Conservation (phyloP, 53 echinoderm and acorn worm species). For the Mesocentrotus franciscanus region DNA sequence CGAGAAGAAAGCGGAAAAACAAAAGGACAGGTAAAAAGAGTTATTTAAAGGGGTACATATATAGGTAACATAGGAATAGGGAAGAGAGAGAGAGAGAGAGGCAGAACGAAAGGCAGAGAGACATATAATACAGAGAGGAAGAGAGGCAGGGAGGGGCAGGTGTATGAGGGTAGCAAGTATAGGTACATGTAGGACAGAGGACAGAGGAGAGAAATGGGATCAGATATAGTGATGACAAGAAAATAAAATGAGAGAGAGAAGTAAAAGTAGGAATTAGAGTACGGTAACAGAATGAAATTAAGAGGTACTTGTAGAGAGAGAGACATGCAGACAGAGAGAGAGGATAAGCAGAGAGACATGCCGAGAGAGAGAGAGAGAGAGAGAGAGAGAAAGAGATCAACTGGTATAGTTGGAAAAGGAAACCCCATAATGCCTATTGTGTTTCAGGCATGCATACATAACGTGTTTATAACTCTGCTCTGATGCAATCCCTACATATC, state of each 20-base stretch:
- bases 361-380: background rate
- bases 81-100: constrained; percentile 15
- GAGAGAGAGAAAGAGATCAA: background rate
- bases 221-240: no score
- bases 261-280: no score
- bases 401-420: background rate
- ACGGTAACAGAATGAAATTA: no score
- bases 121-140: no score
- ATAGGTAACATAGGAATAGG: background rate
- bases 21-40: background rate
- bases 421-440: background rate
- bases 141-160: background rate
- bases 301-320: background rate
- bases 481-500: no score
- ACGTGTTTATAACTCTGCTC: no score
- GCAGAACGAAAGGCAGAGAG: background rate
- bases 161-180: no score
- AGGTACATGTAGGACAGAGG: no score
- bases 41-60: background rate
- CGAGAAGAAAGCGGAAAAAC: background rate
- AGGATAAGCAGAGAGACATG: background rate
- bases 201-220: no score
- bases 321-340: constrained; percentile 39
- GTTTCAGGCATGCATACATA: no score
- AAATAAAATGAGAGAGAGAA: no score